These are phyloP conservation scores for Cirrhinus mrigala DNA, from an alignment of 2,797 vertebrate species.

Conservation along the genomic window DNA sequence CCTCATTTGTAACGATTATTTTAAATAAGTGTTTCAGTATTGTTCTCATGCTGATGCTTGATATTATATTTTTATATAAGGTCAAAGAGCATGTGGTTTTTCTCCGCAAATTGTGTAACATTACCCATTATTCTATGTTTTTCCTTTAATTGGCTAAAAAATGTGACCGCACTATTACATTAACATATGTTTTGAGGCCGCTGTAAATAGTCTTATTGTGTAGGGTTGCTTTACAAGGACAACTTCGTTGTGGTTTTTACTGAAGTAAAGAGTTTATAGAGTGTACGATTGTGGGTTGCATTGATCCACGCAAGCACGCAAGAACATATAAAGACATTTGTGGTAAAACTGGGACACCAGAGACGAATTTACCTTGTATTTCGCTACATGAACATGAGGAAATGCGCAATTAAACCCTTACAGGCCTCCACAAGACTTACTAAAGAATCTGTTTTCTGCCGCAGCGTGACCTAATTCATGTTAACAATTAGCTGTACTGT, in stretches of 20 bases:
- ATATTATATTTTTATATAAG: not conserved
- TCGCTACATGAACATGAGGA: not conserved
- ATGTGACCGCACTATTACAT: not conserved
- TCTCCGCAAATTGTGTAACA: not conserved
- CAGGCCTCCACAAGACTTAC: not conserved
- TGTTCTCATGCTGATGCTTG: not conserved
- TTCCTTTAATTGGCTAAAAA: not conserved
- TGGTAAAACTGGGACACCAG: not conserved
- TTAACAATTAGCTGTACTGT: not conserved
- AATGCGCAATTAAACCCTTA: constrained; percentile 13
- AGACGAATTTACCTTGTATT: not conserved
- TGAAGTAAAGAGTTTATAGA: not conserved
- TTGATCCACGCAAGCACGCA: not conserved
- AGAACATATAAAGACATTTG: not conserved
- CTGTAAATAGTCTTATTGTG: not conserved
- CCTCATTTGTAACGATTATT: not conserved
- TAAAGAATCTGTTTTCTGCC: not conserved
- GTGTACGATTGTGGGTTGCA: not conserved
- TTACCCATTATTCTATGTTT: not conserved
- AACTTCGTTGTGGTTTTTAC: not conserved
- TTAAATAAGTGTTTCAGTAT: not conserved
- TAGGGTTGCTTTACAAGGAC: not conserved
- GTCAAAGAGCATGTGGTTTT: not conserved
- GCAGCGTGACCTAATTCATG: not conserved
- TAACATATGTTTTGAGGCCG: not conserved